Evolutionary conservation across 2,113 vertebrate genomes (phyloP).

Genomic region (Anhinga anhinga): DNA sequence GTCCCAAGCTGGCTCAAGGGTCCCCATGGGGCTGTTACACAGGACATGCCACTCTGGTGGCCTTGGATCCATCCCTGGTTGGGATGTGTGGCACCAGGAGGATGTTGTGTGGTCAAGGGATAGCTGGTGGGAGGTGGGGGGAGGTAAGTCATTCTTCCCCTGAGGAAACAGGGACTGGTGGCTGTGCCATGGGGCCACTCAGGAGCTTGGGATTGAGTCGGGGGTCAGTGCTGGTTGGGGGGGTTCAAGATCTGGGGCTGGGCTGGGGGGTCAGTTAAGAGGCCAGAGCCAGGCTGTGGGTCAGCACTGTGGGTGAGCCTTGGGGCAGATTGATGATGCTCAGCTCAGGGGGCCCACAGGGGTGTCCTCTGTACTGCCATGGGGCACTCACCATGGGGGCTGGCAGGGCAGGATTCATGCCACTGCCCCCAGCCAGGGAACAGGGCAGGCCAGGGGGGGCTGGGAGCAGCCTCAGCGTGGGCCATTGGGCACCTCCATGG

Average conservation of each 20-base stretch:
- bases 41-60: not conserved
- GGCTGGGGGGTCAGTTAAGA: not conserved
- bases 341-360: not conserved
- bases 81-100: fast-evolving
- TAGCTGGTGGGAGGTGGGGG: fast-evolving
- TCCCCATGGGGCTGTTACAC: fast-evolving
- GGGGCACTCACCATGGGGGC: not conserved
- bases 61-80: not conserved
- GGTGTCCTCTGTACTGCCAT: not conserved
- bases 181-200: not conserved
- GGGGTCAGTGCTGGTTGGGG: not conserved
- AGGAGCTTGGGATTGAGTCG: not conserved
- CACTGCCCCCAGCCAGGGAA: not conserved
- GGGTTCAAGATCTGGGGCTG: not conserved
- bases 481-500: not conserved
- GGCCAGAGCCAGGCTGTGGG: too few relatives aligned
- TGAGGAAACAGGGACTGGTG: not conserved
- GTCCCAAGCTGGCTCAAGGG: not conserved
- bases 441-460: not conserved
- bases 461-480: not conserved
- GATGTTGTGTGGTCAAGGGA: fast-evolving
- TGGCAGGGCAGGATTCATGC: not conserved
- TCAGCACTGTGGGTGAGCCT: not conserved
- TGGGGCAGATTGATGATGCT: not conserved
- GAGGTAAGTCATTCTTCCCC: not conserved